phyloP scores from a whole-genome alignment of 1,140 invertebrate genomes.

The Procambarus virginalis region DNA sequence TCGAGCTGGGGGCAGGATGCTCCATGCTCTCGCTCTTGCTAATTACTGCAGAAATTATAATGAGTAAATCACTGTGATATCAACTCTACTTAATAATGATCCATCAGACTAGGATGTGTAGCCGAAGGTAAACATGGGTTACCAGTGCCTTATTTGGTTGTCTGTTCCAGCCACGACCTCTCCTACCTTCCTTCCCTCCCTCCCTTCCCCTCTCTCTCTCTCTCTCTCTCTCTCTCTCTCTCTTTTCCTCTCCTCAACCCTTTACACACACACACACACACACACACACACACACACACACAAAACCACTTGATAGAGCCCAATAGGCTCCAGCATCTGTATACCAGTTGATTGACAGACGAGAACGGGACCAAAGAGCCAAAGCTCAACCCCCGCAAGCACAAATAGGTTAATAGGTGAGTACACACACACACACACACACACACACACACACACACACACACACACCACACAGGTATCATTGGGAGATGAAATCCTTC shows the following conservation, averaged over 20 bases:
- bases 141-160: not conserved
- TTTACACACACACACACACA: too few species aligned
- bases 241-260: not conserved
- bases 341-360: too few species aligned
- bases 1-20: slow-evolving; percentile 15
- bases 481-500: too few species aligned
- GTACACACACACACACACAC: too few species aligned
- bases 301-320: too few species aligned
- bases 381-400: too few species aligned
- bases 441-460: too few species aligned
- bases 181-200: not conserved
- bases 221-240: slow-evolving; percentile 25
- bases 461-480: too few species aligned
- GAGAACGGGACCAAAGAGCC: too few species aligned
- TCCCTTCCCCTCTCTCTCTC: not conserved
- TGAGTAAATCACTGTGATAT: slow-evolving; percentile 58
- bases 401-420: too few species aligned
- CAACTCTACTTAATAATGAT: slow-evolving; percentile 46
- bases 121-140: slow-evolving; percentile 22
- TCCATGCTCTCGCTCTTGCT: slow-evolving; percentile 39
- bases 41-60: slow-evolving; percentile 59
- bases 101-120: slow-evolving; percentile 26
- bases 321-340: too few species aligned
- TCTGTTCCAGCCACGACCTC: not conserved
- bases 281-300: too few species aligned